These are phyloP conservation scores for Sitta europaea DNA, from an alignment of 2,113 vertebrate species.

Conservation along the genomic window DNA sequence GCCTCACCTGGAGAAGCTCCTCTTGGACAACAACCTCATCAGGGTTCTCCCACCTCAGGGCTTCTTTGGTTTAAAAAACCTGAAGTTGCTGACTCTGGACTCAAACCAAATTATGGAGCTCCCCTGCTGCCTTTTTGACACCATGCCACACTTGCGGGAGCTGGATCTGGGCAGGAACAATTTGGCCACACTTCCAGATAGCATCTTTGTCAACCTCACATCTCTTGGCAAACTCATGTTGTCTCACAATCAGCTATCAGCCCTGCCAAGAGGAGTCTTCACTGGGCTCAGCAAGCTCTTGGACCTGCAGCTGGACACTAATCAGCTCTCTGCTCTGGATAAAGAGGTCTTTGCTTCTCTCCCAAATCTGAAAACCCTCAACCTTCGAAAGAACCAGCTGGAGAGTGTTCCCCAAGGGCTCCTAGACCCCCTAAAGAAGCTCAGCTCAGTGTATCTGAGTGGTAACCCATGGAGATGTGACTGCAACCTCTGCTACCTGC, in stretches of 20 bases:
- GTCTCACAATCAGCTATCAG: constrained; percentile 71
- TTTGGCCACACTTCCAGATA: constrained; percentile 61
- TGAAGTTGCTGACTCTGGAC: constrained; percentile 66
- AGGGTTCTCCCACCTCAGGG: constrained; percentile 58
- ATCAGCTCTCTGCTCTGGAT: constrained; percentile 62
- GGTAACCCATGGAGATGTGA: constrained; percentile 83
- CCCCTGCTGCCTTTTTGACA: constrained; percentile 39
- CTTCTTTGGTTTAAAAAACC: constrained; percentile 71
- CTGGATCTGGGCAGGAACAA: constrained; percentile 73
- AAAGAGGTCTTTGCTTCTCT: constrained; percentile 58
- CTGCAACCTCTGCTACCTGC: constrained; percentile 73
- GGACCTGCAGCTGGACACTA: constrained; percentile 71
- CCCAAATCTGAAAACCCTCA: constrained; percentile 62
- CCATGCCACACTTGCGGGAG: constrained; percentile 53
- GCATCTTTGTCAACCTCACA: constrained; percentile 67
- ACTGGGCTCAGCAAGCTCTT: constrained; percentile 65
- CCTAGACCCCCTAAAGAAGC: constrained; percentile 56
- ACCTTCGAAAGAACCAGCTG: constrained; percentile 63
- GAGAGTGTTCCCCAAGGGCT: constrained; percentile 51
- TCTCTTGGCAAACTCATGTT: constrained; percentile 69
- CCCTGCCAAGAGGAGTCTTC: constrained; percentile 67
- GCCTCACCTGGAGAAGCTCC: constrained; percentile 67
- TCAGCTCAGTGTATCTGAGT: constrained; percentile 68
- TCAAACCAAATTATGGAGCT: constrained; percentile 69
- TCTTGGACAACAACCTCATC: constrained; percentile 48